A percentile compares a stretch with the other conserved stretches of the same genome.
Conservation (phyloP, 2,113 vertebrate genomes). For the Dolichallabes microphthalmus region DNA sequence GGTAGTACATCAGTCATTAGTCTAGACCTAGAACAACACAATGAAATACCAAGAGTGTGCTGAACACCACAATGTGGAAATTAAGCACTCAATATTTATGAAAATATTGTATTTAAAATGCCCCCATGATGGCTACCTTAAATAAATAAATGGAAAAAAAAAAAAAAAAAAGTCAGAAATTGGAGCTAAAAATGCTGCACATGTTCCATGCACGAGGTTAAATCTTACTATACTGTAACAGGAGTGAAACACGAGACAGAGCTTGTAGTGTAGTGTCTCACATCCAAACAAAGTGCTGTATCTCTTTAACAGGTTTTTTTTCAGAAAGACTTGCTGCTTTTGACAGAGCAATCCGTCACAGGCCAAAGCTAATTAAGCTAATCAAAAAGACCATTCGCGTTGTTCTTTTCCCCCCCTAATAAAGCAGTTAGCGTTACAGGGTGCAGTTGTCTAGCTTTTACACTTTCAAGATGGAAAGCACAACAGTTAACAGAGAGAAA, state of each 20-base stretch:
- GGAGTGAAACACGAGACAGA: background rate
- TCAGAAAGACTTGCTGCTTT: background rate
- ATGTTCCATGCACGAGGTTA: background rate
- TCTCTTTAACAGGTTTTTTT: background rate
- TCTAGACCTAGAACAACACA: background rate
- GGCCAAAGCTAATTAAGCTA: background rate
- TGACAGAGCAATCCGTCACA: background rate
- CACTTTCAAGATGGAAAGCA: background rate
- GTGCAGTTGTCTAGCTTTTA: background rate
- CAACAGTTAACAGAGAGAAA: background rate
- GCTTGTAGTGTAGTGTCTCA: background rate
- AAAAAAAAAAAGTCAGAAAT: background rate
- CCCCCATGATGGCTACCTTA: too few relatives aligned
- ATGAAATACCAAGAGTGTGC: background rate
- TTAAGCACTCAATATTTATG: background rate
- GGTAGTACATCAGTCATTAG: background rate
- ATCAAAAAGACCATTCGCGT: background rate
- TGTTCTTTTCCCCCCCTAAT: too few relatives aligned
- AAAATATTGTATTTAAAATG: too few relatives aligned
- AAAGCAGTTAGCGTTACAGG: background rate
- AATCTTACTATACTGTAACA: background rate
- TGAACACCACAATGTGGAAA: background rate
- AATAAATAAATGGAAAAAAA: too few relatives aligned
- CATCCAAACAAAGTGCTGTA: background rate
- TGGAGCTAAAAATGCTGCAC: background rate